phyloP scores from a whole-genome alignment of 2,797 vertebrate species.

The Gephyroberyx darwinii region DNA sequence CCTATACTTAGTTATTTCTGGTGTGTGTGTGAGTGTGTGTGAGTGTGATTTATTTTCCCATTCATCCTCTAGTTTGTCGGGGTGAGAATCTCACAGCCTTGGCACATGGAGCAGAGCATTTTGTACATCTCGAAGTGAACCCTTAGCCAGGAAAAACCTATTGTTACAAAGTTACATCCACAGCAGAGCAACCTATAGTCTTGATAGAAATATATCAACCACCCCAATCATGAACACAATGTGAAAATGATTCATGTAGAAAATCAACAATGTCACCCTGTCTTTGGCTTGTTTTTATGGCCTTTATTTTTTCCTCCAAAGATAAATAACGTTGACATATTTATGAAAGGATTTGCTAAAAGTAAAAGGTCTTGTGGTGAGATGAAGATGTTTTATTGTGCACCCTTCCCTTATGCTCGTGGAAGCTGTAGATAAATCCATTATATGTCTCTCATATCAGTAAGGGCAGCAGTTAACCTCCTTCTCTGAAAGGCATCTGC shows the following conservation, averaged over 20 bases:
- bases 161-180: neutral
- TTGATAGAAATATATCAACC: neutral
- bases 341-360: neutral
- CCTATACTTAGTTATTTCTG: conserved; percentile 1
- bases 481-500: too few species aligned
- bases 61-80: neutral
- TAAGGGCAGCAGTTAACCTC: too few species aligned
- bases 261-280: neutral
- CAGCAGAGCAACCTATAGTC: neutral
- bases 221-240: neutral
- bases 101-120: neutral
- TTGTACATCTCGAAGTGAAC: neutral
- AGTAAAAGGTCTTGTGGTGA: too few species aligned
- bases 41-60: neutral
- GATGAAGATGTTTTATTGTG: too few species aligned
- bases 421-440: too few species aligned
- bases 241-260: neutral
- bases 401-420: too few species aligned
- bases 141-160: neutral
- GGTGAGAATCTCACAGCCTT: neutral
- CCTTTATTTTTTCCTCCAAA: too few species aligned
- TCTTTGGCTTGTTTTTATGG: neutral
- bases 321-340: neutral
- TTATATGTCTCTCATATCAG: too few species aligned
- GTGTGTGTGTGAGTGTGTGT: too few species aligned